These are phyloP conservation scores for Mimachlamys varia DNA, from an alignment of 2,888 invertebrate species.

Conservation along the genomic window DNA sequence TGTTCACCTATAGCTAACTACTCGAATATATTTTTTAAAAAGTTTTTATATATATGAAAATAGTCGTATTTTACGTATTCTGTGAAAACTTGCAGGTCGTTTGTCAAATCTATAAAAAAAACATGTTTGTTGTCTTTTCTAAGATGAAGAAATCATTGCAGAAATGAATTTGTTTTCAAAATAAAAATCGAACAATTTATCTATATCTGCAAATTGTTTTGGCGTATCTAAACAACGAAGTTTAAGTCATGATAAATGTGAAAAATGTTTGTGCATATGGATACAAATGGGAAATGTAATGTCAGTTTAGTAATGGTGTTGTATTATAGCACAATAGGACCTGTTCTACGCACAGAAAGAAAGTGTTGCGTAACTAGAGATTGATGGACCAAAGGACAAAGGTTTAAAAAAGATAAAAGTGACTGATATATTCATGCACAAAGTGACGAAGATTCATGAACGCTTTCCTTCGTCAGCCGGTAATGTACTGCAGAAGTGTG, in stretches of 20 bases:
- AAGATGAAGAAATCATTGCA: too few species aligned
- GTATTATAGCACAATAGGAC: not conserved
- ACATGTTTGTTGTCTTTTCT: too few species aligned
- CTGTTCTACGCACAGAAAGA: not conserved
- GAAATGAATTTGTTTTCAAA: too few species aligned
- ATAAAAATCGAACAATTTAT: too few species aligned
- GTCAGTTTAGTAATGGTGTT: not conserved
- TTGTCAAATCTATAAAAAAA: too few species aligned
- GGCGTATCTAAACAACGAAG: too few species aligned
- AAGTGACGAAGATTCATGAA: not conserved
- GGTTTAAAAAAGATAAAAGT: not conserved
- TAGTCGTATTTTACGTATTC: too few species aligned
- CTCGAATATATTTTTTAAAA: too few species aligned
- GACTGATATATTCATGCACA: not conserved
- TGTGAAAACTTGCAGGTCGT: too few species aligned
- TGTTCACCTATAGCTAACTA: too few species aligned
- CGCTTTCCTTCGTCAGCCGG: not conserved
- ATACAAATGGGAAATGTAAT: not conserved
- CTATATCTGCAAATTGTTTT: too few species aligned
- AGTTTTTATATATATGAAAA: too few species aligned
- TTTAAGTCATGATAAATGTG: not conserved
- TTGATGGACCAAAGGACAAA: not conserved
- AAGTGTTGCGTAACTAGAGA: not conserved
- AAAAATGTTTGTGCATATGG: not conserved
- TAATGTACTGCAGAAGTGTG: not conserved